Evolutionary conservation across 2,113 vertebrate species (phyloP).

Genomic region (Rallus limicola): DNA sequence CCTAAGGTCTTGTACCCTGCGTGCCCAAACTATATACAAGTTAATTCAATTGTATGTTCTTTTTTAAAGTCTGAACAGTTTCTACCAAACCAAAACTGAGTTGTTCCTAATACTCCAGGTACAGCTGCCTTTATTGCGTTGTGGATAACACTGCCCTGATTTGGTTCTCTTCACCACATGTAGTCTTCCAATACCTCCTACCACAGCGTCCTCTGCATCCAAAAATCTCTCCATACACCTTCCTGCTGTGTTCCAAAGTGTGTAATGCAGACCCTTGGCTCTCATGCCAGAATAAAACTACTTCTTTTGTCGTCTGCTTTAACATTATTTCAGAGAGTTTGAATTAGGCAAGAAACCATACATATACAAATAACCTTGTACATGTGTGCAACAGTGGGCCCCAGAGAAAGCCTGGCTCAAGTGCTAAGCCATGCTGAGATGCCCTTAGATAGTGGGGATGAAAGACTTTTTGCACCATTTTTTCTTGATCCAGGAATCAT

Average conservation of each 20-base stretch:
- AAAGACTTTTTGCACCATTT: neutral
- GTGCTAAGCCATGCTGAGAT: neutral
- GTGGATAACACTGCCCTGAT: neutral
- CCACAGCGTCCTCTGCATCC: neutral
- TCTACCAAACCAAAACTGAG: neutral
- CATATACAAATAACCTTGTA: neutral
- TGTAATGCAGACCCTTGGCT: neutral
- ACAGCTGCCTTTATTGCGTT: neutral
- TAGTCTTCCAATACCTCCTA: neutral
- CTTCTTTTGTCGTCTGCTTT: neutral
- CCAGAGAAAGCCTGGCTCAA: neutral
- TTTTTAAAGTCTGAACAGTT: neutral
- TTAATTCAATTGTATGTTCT: neutral
- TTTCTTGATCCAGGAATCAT: neutral
- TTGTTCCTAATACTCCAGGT: neutral
- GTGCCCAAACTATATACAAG: neutral
- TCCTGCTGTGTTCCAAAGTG: neutral
- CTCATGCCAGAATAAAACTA: neutral
- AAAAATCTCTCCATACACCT: neutral
- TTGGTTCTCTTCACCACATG: neutral
- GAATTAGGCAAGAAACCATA: neutral
- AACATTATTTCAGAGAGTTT: neutral
- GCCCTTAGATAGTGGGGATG: neutral
- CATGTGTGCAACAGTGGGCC: neutral
- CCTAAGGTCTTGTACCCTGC: neutral